These are phyloP conservation scores for Odontophorus gujanensis DNA, from an alignment of 2,113 vertebrate species.

Conservation along the genomic window DNA sequence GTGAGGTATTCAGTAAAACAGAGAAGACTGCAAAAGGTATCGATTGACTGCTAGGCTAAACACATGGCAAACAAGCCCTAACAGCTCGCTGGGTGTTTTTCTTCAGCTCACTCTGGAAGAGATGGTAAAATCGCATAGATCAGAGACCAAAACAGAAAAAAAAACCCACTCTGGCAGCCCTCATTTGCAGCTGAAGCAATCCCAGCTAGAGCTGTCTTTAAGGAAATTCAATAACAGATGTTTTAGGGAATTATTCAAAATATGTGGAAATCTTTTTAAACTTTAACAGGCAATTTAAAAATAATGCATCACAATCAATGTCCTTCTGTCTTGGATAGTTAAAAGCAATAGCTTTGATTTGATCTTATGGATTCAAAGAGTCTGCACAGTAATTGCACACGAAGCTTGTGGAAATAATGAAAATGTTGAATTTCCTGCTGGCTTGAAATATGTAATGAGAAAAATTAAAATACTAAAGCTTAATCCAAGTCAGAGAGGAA, in stretches of 20 bases:
- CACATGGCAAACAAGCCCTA: slow-evolving; percentile 20
- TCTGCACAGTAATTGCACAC: not conserved
- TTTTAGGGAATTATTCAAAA: slow-evolving; percentile 11
- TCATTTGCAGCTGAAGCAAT: slow-evolving; percentile 36
- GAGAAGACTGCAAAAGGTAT: not conserved
- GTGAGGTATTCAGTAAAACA: not conserved
- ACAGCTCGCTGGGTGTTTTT: not conserved
- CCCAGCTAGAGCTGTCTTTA: not conserved
- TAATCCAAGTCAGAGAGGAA: not conserved
- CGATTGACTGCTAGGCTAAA: slow-evolving; percentile 10
- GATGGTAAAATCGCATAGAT: slow-evolving; percentile 26
- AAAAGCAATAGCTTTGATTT: not conserved
- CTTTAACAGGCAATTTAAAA: slow-evolving; percentile 18
- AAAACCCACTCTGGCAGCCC: not conserved
- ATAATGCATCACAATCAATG: not conserved
- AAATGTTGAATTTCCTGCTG: not conserved
- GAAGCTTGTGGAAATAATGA: not conserved
- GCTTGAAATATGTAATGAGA: not conserved
- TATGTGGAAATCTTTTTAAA: not conserved
- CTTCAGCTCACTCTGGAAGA: not conserved
- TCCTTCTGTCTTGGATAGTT: not conserved
- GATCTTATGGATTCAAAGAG: not conserved
- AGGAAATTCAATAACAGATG: slow-evolving; percentile 24
- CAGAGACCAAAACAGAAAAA: slow-evolving; percentile 24
- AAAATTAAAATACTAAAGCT: not conserved